A percentile compares a stretch with the other conserved stretches of the same genome.
Evolutionary conservation across 2,113 vertebrate species (phyloP).

Genomic region (Eidolon helvum): DNA sequence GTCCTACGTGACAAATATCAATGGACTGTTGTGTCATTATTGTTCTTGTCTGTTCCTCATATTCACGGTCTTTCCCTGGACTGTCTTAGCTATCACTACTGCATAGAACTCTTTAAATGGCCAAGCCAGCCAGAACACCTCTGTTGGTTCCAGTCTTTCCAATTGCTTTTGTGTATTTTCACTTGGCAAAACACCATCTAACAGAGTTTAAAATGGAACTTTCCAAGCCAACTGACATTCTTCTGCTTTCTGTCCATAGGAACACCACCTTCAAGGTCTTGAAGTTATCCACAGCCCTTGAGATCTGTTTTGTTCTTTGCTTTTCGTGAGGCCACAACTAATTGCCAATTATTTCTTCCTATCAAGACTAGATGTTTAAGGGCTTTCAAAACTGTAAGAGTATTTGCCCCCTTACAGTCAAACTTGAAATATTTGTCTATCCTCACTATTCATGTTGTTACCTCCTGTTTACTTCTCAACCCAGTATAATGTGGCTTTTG

Average conservation of each 20-base stretch:
- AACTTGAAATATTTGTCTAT: background rate
- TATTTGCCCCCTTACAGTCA: background rate
- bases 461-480: background rate
- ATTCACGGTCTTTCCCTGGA: background rate
- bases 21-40: background rate
- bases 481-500: background rate
- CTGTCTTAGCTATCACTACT: background rate
- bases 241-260: background rate
- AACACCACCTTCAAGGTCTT: background rate
- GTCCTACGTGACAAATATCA: background rate
- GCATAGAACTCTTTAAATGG: background rate
- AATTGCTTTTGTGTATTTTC: background rate
- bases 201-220: background rate
- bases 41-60: background rate
- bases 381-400: background rate
- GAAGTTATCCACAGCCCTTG: background rate
- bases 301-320: background rate
- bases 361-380: background rate
- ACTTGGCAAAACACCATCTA: background rate
- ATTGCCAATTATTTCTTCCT: background rate
- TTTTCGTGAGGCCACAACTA: background rate
- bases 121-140: background rate
- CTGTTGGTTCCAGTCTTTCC: background rate
- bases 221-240: background rate
- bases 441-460: background rate